Evolutionary conservation across 2,797 vertebrate species (phyloP).

Genomic region (Lepus townsendii): DNA sequence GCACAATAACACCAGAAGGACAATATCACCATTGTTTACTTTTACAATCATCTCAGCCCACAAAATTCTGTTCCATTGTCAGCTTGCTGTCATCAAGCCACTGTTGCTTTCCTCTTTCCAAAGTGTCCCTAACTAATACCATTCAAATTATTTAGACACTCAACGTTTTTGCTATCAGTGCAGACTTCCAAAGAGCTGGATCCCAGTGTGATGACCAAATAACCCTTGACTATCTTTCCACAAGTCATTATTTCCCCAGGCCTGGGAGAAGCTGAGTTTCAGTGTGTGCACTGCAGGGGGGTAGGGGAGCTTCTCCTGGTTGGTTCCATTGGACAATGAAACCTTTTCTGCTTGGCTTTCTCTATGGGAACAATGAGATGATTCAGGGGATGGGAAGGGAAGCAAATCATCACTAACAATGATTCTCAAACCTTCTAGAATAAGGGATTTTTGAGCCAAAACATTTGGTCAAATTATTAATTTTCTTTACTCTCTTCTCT

Average conservation of each 20-base stretch:
- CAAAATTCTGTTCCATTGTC: conserved; percentile 48
- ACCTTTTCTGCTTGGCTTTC: conserved; percentile 47
- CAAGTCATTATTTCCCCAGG: background rate
- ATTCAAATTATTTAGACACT: conserved; percentile 60
- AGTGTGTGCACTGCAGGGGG: background rate
- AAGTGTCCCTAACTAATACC: conserved; percentile 84
- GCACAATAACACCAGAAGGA: conserved; percentile 51
- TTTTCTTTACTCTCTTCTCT: background rate
- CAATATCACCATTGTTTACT: conserved; percentile 35
- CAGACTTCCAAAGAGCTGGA: conserved; percentile 39
- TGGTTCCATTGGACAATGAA: conserved; percentile 46
- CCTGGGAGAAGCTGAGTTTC: conserved; percentile 7
- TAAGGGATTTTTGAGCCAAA: conserved; percentile 12
- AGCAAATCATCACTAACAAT: conserved; percentile 16
- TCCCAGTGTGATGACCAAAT: conserved; percentile 41
- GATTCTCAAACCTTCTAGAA: conserved; percentile 10
- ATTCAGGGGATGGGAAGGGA: background rate
- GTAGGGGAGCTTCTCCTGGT: background rate
- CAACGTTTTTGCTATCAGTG: conserved; percentile 64
- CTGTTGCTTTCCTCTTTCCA: conserved; percentile 87
- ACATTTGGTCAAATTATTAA: background rate
- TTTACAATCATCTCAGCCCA: conserved; percentile 44
- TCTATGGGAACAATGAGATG: background rate
- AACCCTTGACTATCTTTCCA: conserved; percentile 39
- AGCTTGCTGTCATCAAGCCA: conserved; percentile 89